Percentiles rank a stretch among this genome's conserved stretches.
phyloP scores from a whole-genome alignment of 2,888 invertebrate species.

The Meghimatium bilineatum region DNA sequence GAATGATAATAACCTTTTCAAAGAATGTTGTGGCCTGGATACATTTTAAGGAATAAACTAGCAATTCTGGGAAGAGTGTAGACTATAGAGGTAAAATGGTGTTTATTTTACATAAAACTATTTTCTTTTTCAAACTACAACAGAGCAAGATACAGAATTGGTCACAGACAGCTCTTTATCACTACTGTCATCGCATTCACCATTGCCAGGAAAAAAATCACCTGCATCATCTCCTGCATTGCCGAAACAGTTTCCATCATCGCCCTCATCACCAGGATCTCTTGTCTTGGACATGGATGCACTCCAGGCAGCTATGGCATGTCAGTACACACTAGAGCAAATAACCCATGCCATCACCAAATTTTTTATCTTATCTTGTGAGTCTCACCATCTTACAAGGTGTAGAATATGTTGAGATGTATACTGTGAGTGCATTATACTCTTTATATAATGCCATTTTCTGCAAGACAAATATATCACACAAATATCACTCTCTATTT shows the following conservation, averaged over 20 bases:
- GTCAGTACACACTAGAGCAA: constrained; percentile 54
- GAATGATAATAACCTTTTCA: no score
- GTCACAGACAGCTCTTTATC: constrained; percentile 33
- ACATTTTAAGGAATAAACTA: no score
- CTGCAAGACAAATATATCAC: no score
- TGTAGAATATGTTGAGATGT: constrained; percentile 5
- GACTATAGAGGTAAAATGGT: background rate
- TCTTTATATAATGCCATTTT: background rate
- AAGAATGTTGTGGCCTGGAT: no score
- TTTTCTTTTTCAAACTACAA: background rate
- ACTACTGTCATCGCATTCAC: constrained; percentile 11
- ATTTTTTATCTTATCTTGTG: constrained; percentile 54
- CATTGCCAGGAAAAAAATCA: background rate
- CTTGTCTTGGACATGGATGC: constrained; percentile 49
- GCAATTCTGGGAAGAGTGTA: no score
- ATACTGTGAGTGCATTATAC: background rate
- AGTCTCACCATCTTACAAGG: constrained; percentile 41
- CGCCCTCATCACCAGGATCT: constrained; percentile 32
- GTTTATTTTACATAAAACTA: background rate
- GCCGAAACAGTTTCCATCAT: background rate
- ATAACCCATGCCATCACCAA: constrained; percentile 53
- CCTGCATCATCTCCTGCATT: constrained; percentile 16
- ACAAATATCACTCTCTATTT: no score
- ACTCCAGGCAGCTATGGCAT: constrained; percentile 54
- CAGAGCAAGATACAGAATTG: constrained; percentile 38